A percentile compares a stretch with the other conserved stretches of the same genome.
Conservation (phyloP, 2,888 invertebrate genomes). For the Orthonevra nobilis region DNA sequence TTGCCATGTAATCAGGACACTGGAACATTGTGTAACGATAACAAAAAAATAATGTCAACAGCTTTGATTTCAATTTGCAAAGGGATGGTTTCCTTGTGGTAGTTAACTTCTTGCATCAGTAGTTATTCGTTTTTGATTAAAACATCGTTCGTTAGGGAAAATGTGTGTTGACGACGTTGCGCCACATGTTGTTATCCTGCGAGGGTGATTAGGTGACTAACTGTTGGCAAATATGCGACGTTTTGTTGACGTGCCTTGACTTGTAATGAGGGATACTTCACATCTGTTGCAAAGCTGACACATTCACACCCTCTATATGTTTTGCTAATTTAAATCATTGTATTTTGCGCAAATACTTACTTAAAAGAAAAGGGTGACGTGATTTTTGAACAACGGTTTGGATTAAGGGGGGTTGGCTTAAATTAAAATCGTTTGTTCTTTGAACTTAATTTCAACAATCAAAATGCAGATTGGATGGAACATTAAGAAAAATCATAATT, state of each 20-base stretch:
- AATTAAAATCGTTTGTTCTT: too few species aligned
- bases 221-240: constrained; percentile 39
- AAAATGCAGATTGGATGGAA: too few species aligned
- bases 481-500: too few species aligned
- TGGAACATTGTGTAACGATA: constrained; percentile 25
- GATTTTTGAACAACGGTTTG: neutral
- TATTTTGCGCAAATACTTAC: too few species aligned
- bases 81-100: constrained; percentile 8
- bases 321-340: constrained; percentile 36
- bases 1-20: constrained; percentile 54
- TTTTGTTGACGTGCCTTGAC: constrained; percentile 18
- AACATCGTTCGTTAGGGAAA: constrained; percentile 48
- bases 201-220: constrained; percentile 51
- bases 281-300: constrained; percentile 59
- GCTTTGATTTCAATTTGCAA: constrained; percentile 57
- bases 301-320: constrained; percentile 40
- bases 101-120: constrained; percentile 8
- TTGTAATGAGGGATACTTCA: constrained; percentile 61
- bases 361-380: too few species aligned
- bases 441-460: too few species aligned
- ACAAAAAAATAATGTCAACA: constrained; percentile 54
- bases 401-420: too few species aligned
- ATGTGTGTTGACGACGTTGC: constrained; percentile 43
- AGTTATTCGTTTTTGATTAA: constrained; percentile 49
- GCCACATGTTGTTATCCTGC: constrained; percentile 35